These are phyloP conservation scores for Liolophura sinensis DNA, from an alignment of 1,140 invertebrate genomes.

Conservation along the genomic window DNA sequence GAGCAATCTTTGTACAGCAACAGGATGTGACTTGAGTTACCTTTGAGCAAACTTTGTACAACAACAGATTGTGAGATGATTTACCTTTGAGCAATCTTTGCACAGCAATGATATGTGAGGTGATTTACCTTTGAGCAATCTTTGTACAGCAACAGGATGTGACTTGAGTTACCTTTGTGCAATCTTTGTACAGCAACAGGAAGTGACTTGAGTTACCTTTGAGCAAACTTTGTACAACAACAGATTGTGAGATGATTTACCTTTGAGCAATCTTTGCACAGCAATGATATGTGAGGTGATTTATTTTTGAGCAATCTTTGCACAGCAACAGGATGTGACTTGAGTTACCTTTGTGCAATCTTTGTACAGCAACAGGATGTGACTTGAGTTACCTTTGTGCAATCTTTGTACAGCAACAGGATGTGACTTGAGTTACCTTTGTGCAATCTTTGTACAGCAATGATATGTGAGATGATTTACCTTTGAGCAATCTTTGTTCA, in stretches of 20 bases:
- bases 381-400: conserved; percentile 20
- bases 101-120: too few relatives aligned
- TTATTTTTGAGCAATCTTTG: not conserved
- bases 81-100: not conserved
- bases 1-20: conserved; percentile 24
- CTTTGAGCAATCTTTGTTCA: not conserved
- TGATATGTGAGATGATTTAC: not conserved
- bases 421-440: conserved; percentile 3
- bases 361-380: not conserved
- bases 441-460: not conserved
- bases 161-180: not conserved
- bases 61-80: not conserved
- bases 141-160: conserved; percentile 19
- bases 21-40: conserved; percentile 7
- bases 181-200: not conserved
- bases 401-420: conserved; percentile 23
- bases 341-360: too few relatives aligned
- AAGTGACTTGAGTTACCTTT: too few relatives aligned
- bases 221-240: not conserved
- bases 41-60: not conserved
- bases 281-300: conserved; percentile 15
- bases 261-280: conserved; percentile 27
- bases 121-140: conserved; percentile 27
- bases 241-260: conserved; percentile 4
- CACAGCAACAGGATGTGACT: not conserved